Evolutionary conservation across 2,888 invertebrate genomes (phyloP).

Genomic region (Drosophila lacicola): DNA sequence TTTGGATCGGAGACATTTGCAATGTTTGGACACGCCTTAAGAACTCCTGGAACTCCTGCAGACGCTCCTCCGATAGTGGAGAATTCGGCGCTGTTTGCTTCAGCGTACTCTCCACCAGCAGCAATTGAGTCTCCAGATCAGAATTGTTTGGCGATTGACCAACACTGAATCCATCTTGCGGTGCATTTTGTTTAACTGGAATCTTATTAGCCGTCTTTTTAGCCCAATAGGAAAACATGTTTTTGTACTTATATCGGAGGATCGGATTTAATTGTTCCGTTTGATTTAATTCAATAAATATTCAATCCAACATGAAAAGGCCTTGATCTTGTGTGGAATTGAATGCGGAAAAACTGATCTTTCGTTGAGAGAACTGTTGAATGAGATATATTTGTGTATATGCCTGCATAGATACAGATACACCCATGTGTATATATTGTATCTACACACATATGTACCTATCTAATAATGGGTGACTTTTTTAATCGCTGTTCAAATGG

Average conservation of each 20-base stretch:
- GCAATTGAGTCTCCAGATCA: not conserved
- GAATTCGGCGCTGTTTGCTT: slow-evolving; percentile 13
- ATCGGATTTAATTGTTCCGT: not conserved
- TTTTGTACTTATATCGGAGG: not conserved
- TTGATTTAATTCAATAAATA: slow-evolving; percentile 4
- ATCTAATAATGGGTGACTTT: slow-evolving; percentile 6
- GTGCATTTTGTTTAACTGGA: slow-evolving; percentile 4
- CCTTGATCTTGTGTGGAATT: slow-evolving; percentile 72
- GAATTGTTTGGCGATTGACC: not conserved
- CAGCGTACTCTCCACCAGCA: not conserved
- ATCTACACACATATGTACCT: not conserved
- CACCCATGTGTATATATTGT: slow-evolving; percentile 1
- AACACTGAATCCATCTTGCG: slow-evolving; percentile 5
- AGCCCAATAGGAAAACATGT: slow-evolving; percentile 69
- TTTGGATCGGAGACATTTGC: slow-evolving; percentile 63
- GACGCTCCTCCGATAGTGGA: slow-evolving; percentile 35
- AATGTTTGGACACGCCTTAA: slow-evolving; percentile 73
- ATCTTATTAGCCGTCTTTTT: slow-evolving; percentile 40
- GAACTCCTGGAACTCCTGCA: slow-evolving; percentile 79
- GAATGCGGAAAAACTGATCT: slow-evolving; percentile 38
- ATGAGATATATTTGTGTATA: not conserved
- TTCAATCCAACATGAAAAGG: slow-evolving; percentile 25
- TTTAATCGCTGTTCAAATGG: not conserved
- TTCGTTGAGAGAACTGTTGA: slow-evolving; percentile 14
- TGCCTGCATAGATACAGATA: not conserved